A percentile compares a stretch with the other conserved stretches of the same genome.
phyloP scores from a whole-genome alignment of 2,888 invertebrate genomes.

The Drosophila longiperda region DNA sequence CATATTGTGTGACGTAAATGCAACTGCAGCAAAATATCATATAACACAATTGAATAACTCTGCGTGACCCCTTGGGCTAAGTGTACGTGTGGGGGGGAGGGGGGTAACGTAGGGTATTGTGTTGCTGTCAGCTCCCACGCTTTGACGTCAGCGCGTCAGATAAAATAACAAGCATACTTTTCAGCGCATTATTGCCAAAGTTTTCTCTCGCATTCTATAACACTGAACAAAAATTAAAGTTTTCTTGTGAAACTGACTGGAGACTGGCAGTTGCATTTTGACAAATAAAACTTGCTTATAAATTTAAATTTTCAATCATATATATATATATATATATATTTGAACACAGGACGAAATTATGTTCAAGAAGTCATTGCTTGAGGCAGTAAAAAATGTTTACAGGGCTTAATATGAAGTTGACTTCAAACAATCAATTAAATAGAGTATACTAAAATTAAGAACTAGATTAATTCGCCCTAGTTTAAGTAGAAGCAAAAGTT shows the following conservation, averaged over 20 bases:
- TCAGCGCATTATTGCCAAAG: slow-evolving; percentile 32
- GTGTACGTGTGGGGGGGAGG: neutral
- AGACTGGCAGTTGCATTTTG: neutral
- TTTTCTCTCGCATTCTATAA: neutral
- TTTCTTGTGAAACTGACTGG: neutral
- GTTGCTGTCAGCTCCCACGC: neutral
- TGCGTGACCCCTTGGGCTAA: slow-evolving; percentile 9
- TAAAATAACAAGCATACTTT: slow-evolving; percentile 44
- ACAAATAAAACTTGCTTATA: neutral
- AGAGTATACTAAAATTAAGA: too few relatives aligned
- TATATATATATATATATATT: neutral
- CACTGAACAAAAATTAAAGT: neutral
- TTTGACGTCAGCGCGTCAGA: slow-evolving; percentile 6
- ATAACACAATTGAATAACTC: slow-evolving; percentile 52
- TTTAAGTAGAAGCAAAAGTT: neutral
- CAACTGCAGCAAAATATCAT: slow-evolving; percentile 56
- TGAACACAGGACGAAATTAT: neutral
- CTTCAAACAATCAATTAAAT: neutral
- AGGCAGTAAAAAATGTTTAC: neutral
- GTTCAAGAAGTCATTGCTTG: neutral
- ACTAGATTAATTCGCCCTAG: too few relatives aligned
- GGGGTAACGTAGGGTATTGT: neutral
- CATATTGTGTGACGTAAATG: slow-evolving; percentile 56
- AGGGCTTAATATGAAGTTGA: neutral
- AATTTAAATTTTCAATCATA: neutral